phyloP scores from a whole-genome alignment of 2,113 vertebrate genomes.

The Saguinus midas region DNA sequence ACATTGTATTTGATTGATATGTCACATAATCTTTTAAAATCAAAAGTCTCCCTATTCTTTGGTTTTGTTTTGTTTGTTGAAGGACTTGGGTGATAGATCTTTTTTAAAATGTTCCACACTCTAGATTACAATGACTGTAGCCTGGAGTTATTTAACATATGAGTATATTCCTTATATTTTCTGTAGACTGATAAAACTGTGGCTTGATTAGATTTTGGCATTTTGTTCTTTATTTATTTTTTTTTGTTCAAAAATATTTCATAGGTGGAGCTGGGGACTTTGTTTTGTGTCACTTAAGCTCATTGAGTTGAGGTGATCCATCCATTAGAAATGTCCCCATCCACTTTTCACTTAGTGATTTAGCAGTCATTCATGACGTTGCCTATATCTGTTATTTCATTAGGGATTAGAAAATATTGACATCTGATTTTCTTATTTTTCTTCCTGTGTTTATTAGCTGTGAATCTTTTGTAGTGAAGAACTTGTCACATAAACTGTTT shows the following conservation, averaged over 20 bases:
- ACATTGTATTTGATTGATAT: neutral
- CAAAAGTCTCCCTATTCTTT: neutral
- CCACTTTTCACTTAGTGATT: neutral
- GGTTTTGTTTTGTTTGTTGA: constrained; percentile 38
- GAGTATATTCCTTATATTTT: neutral
- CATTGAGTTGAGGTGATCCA: neutral
- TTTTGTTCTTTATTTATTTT: neutral
- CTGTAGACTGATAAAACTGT: neutral
- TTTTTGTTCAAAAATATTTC: neutral
- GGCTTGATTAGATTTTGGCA: neutral
- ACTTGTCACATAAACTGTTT: neutral
- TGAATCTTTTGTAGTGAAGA: neutral
- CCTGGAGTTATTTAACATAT: neutral
- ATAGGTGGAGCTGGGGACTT: neutral
- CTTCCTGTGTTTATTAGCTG: neutral
- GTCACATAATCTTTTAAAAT: constrained; percentile 1
- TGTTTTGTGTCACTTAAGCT: neutral
- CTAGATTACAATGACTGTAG: neutral
- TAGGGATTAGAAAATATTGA: neutral
- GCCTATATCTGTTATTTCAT: constrained; percentile 5
- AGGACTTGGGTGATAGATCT: neutral
- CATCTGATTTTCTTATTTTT: neutral
- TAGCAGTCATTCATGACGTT: neutral
- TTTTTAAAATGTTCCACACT: neutral
- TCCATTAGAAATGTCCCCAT: neutral